Evolutionary conservation across 2,888 invertebrate genomes (phyloP), one percentile per base, ranked within the genome.

Genomic region (Drosophila prolongata): DNA sequence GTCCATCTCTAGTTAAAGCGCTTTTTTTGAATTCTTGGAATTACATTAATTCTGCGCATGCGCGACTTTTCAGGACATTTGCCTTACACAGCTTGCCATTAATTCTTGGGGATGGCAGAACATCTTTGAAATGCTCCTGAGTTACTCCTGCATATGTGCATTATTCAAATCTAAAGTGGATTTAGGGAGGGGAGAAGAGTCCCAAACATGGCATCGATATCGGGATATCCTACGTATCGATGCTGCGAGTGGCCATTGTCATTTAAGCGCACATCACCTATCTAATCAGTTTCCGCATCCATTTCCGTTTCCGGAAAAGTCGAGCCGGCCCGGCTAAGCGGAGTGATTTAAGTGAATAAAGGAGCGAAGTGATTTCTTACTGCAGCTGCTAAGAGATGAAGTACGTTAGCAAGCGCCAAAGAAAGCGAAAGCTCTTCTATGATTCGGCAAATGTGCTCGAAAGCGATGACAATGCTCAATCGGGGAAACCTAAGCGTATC

Each of bases 371-470:
- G 30, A 30, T 30, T 30, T 30, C 0, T 0, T 0, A 24, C 24
- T 24, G 24, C 24, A 4, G 24, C 24, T 2, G 24, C 24, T 24
- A 4, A 8, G 8, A 6, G 6, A 30, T 40, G 2, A 58, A 58
- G n/a, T 30, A 40, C 6, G 1, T 30, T 1, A 57, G 58, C n/a
- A 58, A 40, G 19, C 58, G 58, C 3, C 58, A 58, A 27, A 27
- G 13, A 27, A 46, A 27, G 27, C 46, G 46, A 1, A n/a, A 27
- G 30, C 8, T 1, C 30, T 8, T 30, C 8, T 8, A 1, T 6
- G 2, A 30, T 1, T 1, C 30, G 6, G 30, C 0, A 30, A 30
- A 8, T 30, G 8, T 8, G 6, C 30, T 8, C 6, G 30, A 6
- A 6, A 30, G 30, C 40, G 40, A 14, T 10, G 14, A 3, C 9